Percentiles rank a stretch among this genome's conserved stretches.
phyloP scores from a whole-genome alignment of 2,113 vertebrate genomes.

The Amblyopsis rosae region DNA sequence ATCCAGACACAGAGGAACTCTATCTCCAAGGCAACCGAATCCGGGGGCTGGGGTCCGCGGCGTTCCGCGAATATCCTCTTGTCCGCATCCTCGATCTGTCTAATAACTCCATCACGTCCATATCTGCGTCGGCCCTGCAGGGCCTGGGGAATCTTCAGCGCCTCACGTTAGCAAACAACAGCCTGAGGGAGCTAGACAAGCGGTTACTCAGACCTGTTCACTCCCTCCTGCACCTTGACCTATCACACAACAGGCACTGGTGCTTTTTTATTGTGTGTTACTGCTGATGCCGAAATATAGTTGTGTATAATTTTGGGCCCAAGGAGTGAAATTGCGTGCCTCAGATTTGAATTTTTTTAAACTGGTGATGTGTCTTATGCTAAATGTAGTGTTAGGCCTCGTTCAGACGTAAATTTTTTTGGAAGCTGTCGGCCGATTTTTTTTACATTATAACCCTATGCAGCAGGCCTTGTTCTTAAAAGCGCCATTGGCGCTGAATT shows the following conservation, averaged over 20 bases:
- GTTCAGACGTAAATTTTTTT: too few relatives aligned
- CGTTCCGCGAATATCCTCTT: conserved; percentile 81
- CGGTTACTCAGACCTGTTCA: conserved; percentile 83
- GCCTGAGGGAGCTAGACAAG: conserved; percentile 86
- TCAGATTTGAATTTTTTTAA: too few relatives aligned
- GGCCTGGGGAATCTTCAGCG: conserved; percentile 82
- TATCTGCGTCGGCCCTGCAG: conserved; percentile 83
- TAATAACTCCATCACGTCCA: conserved; percentile 88
- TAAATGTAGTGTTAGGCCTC: too few relatives aligned
- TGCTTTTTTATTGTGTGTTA: too few relatives aligned
- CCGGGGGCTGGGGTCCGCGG: conserved; percentile 80
- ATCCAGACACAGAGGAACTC: conserved; percentile 84
- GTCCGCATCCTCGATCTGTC: conserved; percentile 87
- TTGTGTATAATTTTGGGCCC: too few relatives aligned
- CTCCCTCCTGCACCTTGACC: conserved; percentile 85
- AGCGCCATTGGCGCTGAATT: too few relatives aligned
- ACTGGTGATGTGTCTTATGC: too few relatives aligned
- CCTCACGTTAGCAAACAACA: conserved; percentile 87
- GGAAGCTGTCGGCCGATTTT: too few relatives aligned
- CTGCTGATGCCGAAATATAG: too few relatives aligned
- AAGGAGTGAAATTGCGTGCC: too few relatives aligned
- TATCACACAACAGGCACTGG: conserved; percentile 85
- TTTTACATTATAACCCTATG: too few relatives aligned
- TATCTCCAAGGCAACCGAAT: conserved; percentile 91
- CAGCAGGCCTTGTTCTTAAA: too few relatives aligned